Evolutionary conservation across 2,888 invertebrate species (phyloP), one percentile per base, ranked within the genome.

Genomic region (Notocelia uddmanniana): DNA sequence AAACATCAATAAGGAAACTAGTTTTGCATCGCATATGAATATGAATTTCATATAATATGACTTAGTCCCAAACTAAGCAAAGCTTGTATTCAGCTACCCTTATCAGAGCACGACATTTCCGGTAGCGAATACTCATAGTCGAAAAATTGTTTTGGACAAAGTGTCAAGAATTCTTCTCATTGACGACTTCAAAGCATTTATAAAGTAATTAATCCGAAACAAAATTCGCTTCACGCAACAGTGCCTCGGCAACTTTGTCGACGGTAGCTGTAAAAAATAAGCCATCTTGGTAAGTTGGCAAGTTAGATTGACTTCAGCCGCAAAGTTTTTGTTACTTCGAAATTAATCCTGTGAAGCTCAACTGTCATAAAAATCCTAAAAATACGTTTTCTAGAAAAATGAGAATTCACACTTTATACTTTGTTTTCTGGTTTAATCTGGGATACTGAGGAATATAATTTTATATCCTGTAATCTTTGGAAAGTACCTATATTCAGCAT

Each of bases 281-380:
- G 31, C 50, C 58, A 66, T 70, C 64, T 55, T 13, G 48, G 8
- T 70, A 70, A 70, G 59, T 66, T 59, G 70, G 45, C 21, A 71
- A 71, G 66, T 71, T 71, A 71, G 70, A 71, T 71, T 71, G 70
- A 71, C 70, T 71, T 71, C 52, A 50, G 15, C 37, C 60, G 54
- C 41, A 21, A 71, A 71, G 58, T 71, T 71, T 71, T 64, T 70
- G 70, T 71, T 71, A 71, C 70, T 66, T 23, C 45, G 66, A 54
- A 66, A 71, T 71, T 71, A 71, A 71, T 71, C 66, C 64, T n/a
- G 69, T 23, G 63, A 58, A 71, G 59, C 52, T 66, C 52, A 37
- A 19, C 64, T 13, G 34, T 54, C 58, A 71, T 52, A 71, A 59
- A 70, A 70, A 50, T 58, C 31, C 15, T 31, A 45, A 57, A 50